Evolutionary conservation across 2,888 invertebrate species (phyloP), one percentile per base, ranked within the genome.

Genomic region (Tipula helvola): DNA sequence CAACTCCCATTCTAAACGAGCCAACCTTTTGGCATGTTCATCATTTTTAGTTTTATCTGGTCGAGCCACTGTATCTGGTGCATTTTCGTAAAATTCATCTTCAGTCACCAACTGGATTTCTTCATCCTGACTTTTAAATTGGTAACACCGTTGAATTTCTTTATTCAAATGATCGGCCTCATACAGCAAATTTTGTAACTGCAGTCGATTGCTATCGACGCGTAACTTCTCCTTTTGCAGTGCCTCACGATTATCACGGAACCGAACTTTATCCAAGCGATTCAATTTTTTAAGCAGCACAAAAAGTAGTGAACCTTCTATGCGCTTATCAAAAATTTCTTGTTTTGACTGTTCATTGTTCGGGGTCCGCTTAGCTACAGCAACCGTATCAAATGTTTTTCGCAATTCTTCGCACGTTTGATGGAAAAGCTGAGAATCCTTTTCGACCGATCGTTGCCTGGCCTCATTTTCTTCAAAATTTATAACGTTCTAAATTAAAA

Each of bases 111-210:
- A 92, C 89, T 97, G 96, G 89, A 99, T 97, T 90, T 96, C 96
- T 92, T 98, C 97, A 93, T 98, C 98, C 91, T 97, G 97, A 10
- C 98, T 98, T 90, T 97, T 98, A 90, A 98, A 98, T 90, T 98
- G 97, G 87, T 97, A 93, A 90, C 98, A 98, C 90, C 97, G 97
- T 28, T 96, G 95, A n/a, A 97, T 97, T 93, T 99, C 98, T 89
- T 97, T 97, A 89, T 97, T 96, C 28, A 99, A 93, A 92, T 99
- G 98, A 90, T 97, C 96, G 8, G 97, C 95, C 93, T 99, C 99
- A 91, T 99, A 99, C 5, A 98, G 92, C 86, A 99, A 93, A 92
- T 99, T 99, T 91, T 99, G 98, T 87, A 98, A 93, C 89, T 97
- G 96, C 86, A 99, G 92, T 90, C 98, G 96, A 88, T 96, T 96